phyloP scores from a whole-genome alignment of 2,888 invertebrate genomes.

The Argyra leucocephala region DNA sequence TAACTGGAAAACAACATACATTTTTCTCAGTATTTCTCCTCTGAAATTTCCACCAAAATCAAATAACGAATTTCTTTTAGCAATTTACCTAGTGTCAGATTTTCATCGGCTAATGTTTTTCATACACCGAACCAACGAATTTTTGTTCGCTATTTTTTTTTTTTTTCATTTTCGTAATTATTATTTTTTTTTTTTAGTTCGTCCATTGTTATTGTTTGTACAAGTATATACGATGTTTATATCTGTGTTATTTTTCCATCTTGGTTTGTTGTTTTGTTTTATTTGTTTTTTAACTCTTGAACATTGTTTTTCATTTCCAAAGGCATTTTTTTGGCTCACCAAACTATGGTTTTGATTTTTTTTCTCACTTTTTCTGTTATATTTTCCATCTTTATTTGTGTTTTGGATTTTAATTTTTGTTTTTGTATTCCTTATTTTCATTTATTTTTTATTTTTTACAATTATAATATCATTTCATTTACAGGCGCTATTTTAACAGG shows the following conservation, averaged over 20 bases:
- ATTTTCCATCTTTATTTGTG: neutral
- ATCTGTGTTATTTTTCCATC: neutral
- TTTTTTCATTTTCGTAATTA: neutral
- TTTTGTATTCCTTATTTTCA: neutral
- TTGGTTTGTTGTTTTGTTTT: neutral
- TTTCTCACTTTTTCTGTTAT: neutral
- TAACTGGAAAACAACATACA: too few relatives aligned
- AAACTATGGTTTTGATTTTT: neutral
- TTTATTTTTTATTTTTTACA: neutral
- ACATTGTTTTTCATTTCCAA: slow-evolving; percentile 1
- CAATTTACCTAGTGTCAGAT: slow-evolving; percentile 3
- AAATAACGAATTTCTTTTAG: too few relatives aligned
- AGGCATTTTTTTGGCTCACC: slow-evolving; percentile 6
- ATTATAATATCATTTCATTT: neutral
- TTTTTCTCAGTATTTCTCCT: too few relatives aligned
- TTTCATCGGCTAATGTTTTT: too few relatives aligned
- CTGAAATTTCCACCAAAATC: too few relatives aligned
- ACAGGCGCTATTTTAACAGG: neutral
- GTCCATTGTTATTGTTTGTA: neutral
- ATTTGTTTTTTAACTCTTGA: neutral
- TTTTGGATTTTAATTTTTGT: neutral
- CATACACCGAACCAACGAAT: neutral
- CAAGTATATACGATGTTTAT: neutral
- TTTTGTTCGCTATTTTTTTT: neutral
- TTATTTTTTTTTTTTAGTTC: neutral